These are phyloP conservation scores for Lepidochrysops patricia DNA, from an alignment of 2,888 invertebrate species.

Conservation along the genomic window DNA sequence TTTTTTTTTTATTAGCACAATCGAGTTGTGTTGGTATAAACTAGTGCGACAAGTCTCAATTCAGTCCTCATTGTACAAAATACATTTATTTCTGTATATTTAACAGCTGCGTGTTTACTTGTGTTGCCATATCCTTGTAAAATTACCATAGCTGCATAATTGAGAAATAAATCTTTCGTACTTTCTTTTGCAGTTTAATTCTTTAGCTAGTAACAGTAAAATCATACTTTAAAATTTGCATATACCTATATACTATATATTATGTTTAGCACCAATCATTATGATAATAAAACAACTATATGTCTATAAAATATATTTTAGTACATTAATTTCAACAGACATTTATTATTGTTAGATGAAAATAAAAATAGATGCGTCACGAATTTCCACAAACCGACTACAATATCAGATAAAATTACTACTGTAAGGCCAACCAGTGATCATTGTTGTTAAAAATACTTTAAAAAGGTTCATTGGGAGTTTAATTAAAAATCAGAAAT, in stretches of 20 bases:
- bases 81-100: slow-evolving; percentile 10
- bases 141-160: slow-evolving; percentile 9
- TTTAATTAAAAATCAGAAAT: background rate
- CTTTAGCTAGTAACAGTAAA: no score
- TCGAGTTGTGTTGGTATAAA: background rate
- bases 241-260: no score
- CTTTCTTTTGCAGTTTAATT: slow-evolving; percentile 4
- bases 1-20: no score
- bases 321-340: slow-evolving; percentile 70
- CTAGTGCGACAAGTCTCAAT: slow-evolving; percentile 1
- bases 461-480: no score
- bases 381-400: slow-evolving; percentile 37
- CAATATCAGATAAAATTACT: slow-evolving; percentile 28
- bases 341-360: slow-evolving; percentile 54
- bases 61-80: slow-evolving; percentile 8
- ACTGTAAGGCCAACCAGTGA: slow-evolving; percentile 4
- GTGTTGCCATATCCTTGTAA: slow-evolving; percentile 12
- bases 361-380: slow-evolving; percentile 40
- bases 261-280: background rate
- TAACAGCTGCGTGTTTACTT: slow-evolving; percentile 8
- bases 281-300: slow-evolving; percentile 18
- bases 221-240: no score
- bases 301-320: slow-evolving; percentile 72
- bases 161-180: slow-evolving; percentile 13
- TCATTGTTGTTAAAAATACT: background rate